Evolutionary conservation across 1,140 invertebrate genomes (phyloP), one percentile per base, ranked within the genome.

Genomic region (Leptopilina clavipes): DNA sequence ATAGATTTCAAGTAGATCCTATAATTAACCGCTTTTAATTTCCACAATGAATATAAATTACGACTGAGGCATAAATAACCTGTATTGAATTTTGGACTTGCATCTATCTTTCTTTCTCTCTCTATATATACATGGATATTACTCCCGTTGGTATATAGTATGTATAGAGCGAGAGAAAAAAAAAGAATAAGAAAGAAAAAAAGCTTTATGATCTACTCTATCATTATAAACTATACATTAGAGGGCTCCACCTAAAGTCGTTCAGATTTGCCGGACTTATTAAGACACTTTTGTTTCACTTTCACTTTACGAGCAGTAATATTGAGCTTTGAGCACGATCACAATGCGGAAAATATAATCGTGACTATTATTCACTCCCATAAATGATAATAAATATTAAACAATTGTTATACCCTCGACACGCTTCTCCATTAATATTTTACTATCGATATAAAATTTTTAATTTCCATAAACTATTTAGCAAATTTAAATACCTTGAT

Each of bases 261-360:
- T 37, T 31, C 31, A 31, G 22, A 65, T 65, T 65, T 65, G 25
- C 59, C 3, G n/a, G n/a, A 65, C 25, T 65, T 65, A 37, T 65
- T n/a, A 65, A 59, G 19, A 59, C 56, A 65, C 59, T 65, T 65
- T 65, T 65, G 59, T 65, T 65, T 65, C 25, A 65, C 59, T 65
- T 65, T 65, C 59, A 31, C 59, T 65, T n/a, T 31, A 65, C 25
- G 59, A 37, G 22, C 59, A 31, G n/a, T n/a, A n/a, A n/a, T n/a
- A n/a, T n/a, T n/a, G n/a, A n/a, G 25, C 25, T 9, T 11, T 3
- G 11, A 65, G 11, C 56, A 65, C 18, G 56, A 31, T 65, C 59
- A 65, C 59, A 65, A 65, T 65, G 12, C 59, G 59, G 22, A 65
- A 65, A 65, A 37, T 65, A 31, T 25, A 48, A 65, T 65, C 59